Percentiles rank a stretch among this genome's conserved stretches.
Conservation (phyloP, 2,113 vertebrate species). For the Osmerus mordax region DNA sequence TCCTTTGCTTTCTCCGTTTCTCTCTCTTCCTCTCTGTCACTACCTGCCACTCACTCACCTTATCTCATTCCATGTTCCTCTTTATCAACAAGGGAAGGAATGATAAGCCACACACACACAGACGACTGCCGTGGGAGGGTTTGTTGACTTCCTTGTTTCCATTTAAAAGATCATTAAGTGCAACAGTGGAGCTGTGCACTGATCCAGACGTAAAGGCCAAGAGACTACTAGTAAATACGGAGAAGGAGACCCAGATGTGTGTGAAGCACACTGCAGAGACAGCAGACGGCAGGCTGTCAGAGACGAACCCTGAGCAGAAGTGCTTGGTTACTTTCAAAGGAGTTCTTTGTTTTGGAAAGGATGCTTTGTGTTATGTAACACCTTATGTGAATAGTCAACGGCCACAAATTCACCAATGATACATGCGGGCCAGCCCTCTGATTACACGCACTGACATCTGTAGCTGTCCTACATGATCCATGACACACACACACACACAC, state of each 20-base stretch:
- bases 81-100: not conserved
- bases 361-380: constrained; percentile 34
- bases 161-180: constrained; percentile 47
- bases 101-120: not conserved
- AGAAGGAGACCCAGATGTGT: not conserved
- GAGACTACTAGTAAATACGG: not conserved
- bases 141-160: constrained; percentile 28
- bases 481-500: constrained; percentile 8
- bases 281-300: not conserved
- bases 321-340: not conserved
- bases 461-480: not conserved
- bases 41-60: not conserved
- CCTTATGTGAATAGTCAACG: not conserved
- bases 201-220: constrained; percentile 9
- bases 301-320: no score
- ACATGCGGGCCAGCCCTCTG: no score
- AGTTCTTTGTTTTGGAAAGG: constrained; percentile 13
- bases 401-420: no score
- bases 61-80: not conserved
- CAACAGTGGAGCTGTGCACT: constrained; percentile 33
- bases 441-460: not conserved
- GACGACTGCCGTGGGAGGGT: constrained; percentile 13
- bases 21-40: not conserved
- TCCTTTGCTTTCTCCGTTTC: constrained; percentile 14
- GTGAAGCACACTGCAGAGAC: no score